Evolutionary conservation across 2,888 invertebrate genomes (phyloP).

Genomic region (Odontocolon sp.): DNA sequence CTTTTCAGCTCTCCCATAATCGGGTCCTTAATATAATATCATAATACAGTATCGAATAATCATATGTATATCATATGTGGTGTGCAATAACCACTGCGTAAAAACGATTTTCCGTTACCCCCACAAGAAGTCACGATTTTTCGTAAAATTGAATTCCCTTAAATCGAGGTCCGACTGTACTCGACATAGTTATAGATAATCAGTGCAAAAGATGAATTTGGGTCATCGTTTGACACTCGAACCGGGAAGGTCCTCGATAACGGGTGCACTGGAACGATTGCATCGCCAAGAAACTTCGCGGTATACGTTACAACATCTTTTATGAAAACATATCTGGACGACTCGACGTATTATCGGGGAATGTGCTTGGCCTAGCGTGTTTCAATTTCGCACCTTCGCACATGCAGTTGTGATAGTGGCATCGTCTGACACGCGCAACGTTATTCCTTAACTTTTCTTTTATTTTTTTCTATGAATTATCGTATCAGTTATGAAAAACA

Average conservation of each 20-base stretch:
- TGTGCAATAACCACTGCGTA: too few relatives aligned
- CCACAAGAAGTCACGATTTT: too few relatives aligned
- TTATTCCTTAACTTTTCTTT: not conserved
- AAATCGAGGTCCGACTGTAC: too few relatives aligned
- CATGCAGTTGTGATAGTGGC: not conserved
- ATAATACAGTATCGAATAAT: too few relatives aligned
- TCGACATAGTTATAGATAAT: not conserved
- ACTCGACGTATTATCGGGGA: slow-evolving; percentile 28
- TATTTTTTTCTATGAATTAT: too few relatives aligned
- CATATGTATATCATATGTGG: too few relatives aligned
- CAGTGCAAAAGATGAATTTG: not conserved
- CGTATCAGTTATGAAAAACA: too few relatives aligned
- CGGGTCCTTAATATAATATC: too few relatives aligned
- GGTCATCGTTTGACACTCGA: slow-evolving; percentile 26
- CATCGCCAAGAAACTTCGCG: not conserved
- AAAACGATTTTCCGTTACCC: too few relatives aligned
- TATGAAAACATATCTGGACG: not conserved
- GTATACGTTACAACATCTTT: not conserved
- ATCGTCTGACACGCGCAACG: not conserved
- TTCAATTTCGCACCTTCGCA: slow-evolving; percentile 26
- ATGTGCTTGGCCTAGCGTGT: slow-evolving; percentile 46
- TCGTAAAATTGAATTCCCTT: too few relatives aligned
- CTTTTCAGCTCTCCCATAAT: too few relatives aligned
- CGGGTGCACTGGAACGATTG: slow-evolving; percentile 17
- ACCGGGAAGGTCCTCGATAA: not conserved